phyloP scores from a whole-genome alignment of 2,888 invertebrate species.

The Troides aeacus region DNA sequence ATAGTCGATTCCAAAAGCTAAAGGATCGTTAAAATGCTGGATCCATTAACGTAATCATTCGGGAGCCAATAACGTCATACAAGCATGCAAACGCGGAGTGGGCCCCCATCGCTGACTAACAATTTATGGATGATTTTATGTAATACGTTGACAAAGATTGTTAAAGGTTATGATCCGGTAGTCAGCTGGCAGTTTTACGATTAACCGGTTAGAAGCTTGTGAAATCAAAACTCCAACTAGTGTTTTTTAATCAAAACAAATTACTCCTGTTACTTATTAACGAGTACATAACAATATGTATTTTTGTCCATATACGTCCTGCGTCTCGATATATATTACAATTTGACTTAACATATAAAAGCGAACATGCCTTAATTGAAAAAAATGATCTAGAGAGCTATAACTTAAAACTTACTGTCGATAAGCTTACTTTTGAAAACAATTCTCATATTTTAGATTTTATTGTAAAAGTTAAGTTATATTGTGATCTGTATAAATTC shows the following conservation, averaged over 20 bases:
- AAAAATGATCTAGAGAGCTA: no score
- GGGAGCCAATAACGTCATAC: slow-evolving; percentile 68
- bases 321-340: background rate
- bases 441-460: no score
- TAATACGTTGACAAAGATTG: slow-evolving; percentile 13
- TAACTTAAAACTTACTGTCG: no score
- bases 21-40: slow-evolving; percentile 66
- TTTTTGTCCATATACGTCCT: background rate
- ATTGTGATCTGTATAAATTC: no score
- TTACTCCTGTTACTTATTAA: background rate
- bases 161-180: background rate
- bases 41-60: slow-evolving; percentile 74
- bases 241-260: background rate
- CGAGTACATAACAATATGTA: background rate
- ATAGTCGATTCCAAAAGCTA: slow-evolving; percentile 69
- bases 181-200: background rate
- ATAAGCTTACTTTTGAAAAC: no score
- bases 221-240: background rate
- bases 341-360: background rate
- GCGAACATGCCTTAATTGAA: background rate
- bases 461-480: no score
- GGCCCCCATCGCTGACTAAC: slow-evolving; percentile 8
- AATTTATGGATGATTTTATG: slow-evolving; percentile 23
- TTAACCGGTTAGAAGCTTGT: background rate
- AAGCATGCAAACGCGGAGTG: slow-evolving; percentile 58